Evolutionary conservation across 2,797 vertebrate species (phyloP).

Genomic region (Enteromius anoplus): DNA sequence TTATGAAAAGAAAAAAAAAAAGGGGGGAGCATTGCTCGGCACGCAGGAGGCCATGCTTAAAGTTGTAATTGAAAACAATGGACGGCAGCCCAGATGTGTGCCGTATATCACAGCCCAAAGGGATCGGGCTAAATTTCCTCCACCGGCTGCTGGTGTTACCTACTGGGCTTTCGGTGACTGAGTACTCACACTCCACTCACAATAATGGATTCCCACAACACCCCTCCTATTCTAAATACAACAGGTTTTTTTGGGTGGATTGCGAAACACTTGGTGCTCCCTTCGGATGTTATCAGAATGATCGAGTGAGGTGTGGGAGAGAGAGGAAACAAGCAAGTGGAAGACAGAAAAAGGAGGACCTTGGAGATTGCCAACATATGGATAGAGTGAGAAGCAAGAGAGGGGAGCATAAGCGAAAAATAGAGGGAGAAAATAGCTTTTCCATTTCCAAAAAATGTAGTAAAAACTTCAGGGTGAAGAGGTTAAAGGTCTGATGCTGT

Average conservation of each 20-base stretch:
- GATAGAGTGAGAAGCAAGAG: slow-evolving; percentile 34
- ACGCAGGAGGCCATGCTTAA: slow-evolving; percentile 47
- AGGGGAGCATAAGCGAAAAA: neutral
- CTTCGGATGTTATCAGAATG: slow-evolving; percentile 61
- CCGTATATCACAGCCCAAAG: slow-evolving; percentile 59
- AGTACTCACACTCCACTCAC: slow-evolving; percentile 40
- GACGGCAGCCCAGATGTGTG: slow-evolving; percentile 55
- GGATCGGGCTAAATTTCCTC: slow-evolving; percentile 40
- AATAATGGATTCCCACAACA: slow-evolving; percentile 45
- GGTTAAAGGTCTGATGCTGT: slow-evolving; percentile 3
- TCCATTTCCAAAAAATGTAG: slow-evolving; percentile 12
- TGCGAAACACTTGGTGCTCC: slow-evolving; percentile 55
- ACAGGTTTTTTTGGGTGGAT: slow-evolving; percentile 35
- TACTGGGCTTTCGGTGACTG: slow-evolving; percentile 34
- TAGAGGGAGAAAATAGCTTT: neutral
- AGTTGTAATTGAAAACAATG: slow-evolving; percentile 61
- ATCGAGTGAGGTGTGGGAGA: slow-evolving; percentile 47
- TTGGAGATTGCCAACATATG: slow-evolving; percentile 66
- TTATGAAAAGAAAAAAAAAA: neutral
- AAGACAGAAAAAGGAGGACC: slow-evolving; percentile 9
- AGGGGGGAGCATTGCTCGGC: slow-evolving; percentile 30
- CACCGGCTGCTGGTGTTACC: slow-evolving; percentile 37
- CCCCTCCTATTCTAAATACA: slow-evolving; percentile 35
- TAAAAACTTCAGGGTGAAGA: slow-evolving; percentile 15
- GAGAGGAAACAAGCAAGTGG: slow-evolving; percentile 22